Base-by-base conservation (phyloP, 2,888 invertebrate genomes). In the Gandaritis pyraliata region DNA sequence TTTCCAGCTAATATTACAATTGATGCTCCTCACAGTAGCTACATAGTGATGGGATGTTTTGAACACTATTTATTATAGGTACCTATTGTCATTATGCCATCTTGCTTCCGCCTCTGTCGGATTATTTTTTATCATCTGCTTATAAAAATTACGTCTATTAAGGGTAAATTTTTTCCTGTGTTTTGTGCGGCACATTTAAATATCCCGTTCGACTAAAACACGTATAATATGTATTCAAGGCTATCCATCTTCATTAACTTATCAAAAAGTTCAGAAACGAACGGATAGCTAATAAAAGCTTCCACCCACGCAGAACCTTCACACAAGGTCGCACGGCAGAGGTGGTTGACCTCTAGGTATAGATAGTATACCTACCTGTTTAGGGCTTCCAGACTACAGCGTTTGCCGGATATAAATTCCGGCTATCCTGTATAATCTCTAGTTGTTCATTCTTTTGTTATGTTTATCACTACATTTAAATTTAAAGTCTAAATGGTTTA, bases 311-410 rank as follows among this genome's bases (percentile, higher is more conserved):
- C 56, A 46, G 39, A 56, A 63, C 68, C 68, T 67, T 63, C 57
- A 39, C 57, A 33, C 61, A 68, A 70, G 70, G 68, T 68, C 70
- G 66, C 64, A 51, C 63, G 61, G 39, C 50, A n/a, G 38, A 47
- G 70, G 56, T 6, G 64, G 54, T 58, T 56, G 38, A 65, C 65
- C 70, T 43, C 55, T 43, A 48, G 47, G 54, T 54, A 54, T 13
- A 54, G 8, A n/a, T 46, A 36, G 15, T 13, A 38, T 54, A 45
- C 49, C 47, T 53, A 59, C 38, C 30, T 43, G 48, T 12, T 33
- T 58, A 58, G 51, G 5, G 54, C 15, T 50, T 29, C 1, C 50
- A 58, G 41, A 33, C 13, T 29, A 4, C 11, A 38, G 15, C 4
- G 12, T 56, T 61, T 45, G 43, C 15, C 36, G 46, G 46, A 48